phyloP scores from a whole-genome alignment of 2,797 vertebrate species.

The Myripristis murdjan region DNA sequence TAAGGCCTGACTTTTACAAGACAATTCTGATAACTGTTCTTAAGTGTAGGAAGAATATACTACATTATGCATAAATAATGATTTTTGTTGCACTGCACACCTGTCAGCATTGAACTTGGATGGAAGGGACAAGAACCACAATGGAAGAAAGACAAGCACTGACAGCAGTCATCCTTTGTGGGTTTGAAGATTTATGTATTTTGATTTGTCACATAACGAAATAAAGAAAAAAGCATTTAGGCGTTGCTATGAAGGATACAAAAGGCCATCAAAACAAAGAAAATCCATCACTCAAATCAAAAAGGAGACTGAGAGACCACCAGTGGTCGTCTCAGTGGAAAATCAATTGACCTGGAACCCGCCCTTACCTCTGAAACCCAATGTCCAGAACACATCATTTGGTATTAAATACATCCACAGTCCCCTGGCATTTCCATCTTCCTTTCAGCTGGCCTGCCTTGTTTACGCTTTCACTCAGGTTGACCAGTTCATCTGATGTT shows the following conservation, averaged over 20 bases:
- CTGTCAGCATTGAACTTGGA: no score
- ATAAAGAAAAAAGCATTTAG: no score
- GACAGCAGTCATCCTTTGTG: no score
- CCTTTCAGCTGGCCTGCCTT: neutral
- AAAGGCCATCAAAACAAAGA: neutral
- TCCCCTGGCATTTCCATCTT: neutral
- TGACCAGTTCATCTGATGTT: neutral
- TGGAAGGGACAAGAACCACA: no score
- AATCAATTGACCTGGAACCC: slow-evolving; percentile 19
- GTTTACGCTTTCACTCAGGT: neutral
- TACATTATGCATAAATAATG: no score
- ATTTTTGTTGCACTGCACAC: no score
- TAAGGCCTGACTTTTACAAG: no score
- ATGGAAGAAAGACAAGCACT: no score
- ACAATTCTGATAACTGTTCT: no score
- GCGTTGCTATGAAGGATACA: slow-evolving; percentile 9
- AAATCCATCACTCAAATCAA: neutral
- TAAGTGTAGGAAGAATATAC: no score
- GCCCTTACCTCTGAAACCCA: slow-evolving; percentile 28
- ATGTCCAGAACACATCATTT: slow-evolving; percentile 23
- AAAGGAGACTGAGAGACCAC: slow-evolving; percentile 7
- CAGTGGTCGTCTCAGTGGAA: slow-evolving; percentile 16
- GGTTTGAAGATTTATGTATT: no score
- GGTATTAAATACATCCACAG: slow-evolving; percentile 6
- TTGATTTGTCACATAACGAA: no score